phyloP scores from a whole-genome alignment of 2,797 vertebrate species.

The Gymnoscopelus braueri region DNA sequence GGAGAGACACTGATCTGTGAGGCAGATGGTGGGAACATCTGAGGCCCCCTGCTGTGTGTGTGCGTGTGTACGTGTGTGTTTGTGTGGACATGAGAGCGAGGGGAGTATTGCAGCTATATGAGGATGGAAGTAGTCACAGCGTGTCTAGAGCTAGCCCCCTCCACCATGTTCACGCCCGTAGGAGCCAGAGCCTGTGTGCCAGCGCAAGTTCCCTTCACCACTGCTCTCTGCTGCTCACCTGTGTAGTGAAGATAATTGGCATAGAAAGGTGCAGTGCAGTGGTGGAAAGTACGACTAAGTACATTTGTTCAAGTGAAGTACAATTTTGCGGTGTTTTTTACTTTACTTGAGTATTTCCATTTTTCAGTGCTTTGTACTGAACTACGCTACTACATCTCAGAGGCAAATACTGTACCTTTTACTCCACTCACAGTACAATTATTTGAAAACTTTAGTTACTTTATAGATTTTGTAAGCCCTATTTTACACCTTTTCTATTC shows the following conservation, averaged over 20 bases:
- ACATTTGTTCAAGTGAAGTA: no score
- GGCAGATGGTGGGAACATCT: constrained; percentile 49
- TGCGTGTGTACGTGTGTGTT: constrained; percentile 12
- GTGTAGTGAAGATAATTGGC: constrained; percentile 67
- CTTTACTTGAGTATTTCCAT: no score
- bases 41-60: constrained; percentile 14
- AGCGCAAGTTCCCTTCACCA: constrained; percentile 42
- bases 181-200: constrained; percentile 42
- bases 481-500: no score
- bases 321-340: no score
- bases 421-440: no score
- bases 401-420: no score
- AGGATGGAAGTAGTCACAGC: constrained; percentile 45
- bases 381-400: no score
- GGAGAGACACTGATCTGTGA: constrained; percentile 32
- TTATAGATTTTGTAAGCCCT: no score
- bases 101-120: constrained; percentile 30
- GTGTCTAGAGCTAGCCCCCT: constrained; percentile 52
- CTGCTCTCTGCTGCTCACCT: constrained; percentile 57
- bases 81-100: constrained; percentile 10
- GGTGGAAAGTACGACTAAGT: no score
- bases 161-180: constrained; percentile 12
- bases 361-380: no score
- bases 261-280: constrained; percentile 67
- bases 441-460: no score